Evolutionary conservation across 2,888 invertebrate species (phyloP), one percentile per base, ranked within the genome.

Genomic region (Agrilus cyanescens): DNA sequence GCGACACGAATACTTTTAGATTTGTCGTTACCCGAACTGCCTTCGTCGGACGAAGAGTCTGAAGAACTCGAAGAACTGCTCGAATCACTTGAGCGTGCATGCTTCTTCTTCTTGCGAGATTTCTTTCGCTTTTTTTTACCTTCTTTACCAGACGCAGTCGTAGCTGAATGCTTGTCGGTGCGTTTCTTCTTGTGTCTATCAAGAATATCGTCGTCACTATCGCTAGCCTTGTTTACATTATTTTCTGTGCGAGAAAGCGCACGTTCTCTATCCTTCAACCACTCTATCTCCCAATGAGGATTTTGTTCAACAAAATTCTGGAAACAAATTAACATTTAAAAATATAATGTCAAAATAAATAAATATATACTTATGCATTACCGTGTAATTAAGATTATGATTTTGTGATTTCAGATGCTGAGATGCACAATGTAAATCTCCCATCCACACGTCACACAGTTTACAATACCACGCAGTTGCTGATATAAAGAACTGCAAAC

Each of bases 391-490:
- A 54, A 82, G 81, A 54, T 83, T 80, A 68, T 90, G 90, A 16
- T 73, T 68, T 46, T 80, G 71, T 0, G 85, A 86, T 62, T 88
- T 88, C 46, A 90, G 72, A 67, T 90, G 90, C 2, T 84, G 77
- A 8, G 86, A 86, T 1, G 89, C 89, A 62, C 89, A 88, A 64
- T 88, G 87, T 47, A 87, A 71, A 62, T 90, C 90, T 0, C 89
- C 90, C 57, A 90, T 87, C 81, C 89, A 90, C 54, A 79, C 73
- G 60, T 85, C 82, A 58, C 90, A 90, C 48, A 90, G 71, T 62
- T 87, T 86, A 70, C 90, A 90, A 68, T 84, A 90, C 89, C 89
- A 90, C 25, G 88, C 83, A 5, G 85, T 83, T 1, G 88, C 81
- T 3, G 89, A 84, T 53, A 85, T 82, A 69, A 90, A 84, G 72